phyloP scores from a whole-genome alignment of 2,888 invertebrate species.

The Melipona bicolor region DNA sequence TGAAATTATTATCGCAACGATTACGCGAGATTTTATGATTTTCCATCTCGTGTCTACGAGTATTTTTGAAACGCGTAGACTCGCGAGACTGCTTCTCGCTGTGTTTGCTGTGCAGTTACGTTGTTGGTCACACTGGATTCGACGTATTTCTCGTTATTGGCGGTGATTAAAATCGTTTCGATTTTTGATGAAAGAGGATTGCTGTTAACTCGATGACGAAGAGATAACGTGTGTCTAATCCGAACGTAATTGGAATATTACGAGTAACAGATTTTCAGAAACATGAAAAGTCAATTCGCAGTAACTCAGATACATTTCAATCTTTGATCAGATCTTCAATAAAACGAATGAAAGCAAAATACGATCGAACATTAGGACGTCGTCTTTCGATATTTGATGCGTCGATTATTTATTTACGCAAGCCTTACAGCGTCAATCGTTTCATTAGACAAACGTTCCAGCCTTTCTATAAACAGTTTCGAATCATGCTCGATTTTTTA shows the following conservation, averaged over 20 bases:
- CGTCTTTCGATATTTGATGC: background rate
- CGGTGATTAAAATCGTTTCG: background rate
- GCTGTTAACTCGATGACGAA: background rate
- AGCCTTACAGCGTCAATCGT: background rate
- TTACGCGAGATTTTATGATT: background rate
- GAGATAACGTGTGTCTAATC: background rate
- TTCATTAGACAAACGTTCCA: background rate
- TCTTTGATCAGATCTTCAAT: background rate
- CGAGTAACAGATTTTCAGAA: too few species aligned
- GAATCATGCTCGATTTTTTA: background rate
- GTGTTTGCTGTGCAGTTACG: background rate
- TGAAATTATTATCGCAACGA: slow-evolving; percentile 22
- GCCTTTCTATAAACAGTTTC: background rate
- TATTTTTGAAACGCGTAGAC: background rate
- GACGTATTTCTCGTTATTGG: background rate
- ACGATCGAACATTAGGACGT: background rate
- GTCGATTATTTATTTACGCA: background rate
- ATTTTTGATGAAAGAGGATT: too few species aligned
- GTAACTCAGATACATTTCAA: background rate
- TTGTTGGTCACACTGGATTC: background rate
- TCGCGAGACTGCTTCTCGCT: too few species aligned
- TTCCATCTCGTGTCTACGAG: background rate
- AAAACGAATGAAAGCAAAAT: background rate
- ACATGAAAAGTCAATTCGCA: too few species aligned
- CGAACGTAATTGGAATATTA: too few species aligned